Conservation (phyloP, 2,797 vertebrate genomes). For the Manis pentadactyla region DNA sequence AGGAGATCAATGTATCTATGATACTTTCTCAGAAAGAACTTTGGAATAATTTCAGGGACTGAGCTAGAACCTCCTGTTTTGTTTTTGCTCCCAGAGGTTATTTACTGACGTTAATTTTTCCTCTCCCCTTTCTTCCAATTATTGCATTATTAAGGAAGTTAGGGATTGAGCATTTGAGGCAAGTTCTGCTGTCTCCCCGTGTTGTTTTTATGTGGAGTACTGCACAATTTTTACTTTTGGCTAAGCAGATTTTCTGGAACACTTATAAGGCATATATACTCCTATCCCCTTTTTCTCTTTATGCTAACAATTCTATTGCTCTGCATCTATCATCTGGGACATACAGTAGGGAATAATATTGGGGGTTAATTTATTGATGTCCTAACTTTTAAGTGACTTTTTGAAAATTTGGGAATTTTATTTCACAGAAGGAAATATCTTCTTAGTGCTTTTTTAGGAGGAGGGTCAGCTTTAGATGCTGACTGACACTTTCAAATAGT, state of each 20-base stretch:
- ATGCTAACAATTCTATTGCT: background rate
- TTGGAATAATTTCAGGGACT: background rate
- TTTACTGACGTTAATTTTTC: conserved; percentile 37
- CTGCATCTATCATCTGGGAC: background rate
- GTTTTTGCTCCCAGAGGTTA: background rate
- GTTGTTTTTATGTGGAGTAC: conserved; percentile 31
- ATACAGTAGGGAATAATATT: background rate
- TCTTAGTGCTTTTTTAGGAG: conserved; percentile 4
- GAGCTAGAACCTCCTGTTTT: background rate
- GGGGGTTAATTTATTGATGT: background rate
- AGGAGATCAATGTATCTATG: background rate
- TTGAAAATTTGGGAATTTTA: conserved; percentile 36
- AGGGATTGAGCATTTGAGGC: conserved; percentile 40
- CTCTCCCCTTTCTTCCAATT: background rate
- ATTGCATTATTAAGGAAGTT: conserved; percentile 45
- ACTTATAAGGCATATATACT: background rate
- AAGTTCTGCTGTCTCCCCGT: conserved; percentile 49
- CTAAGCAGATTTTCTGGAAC: conserved; percentile 36
- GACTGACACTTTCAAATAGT: conserved; percentile 13
- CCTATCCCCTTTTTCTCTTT: background rate
- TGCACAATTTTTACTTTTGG: conserved; percentile 46
- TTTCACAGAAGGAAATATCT: background rate
- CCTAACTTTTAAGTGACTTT: conserved; percentile 39
- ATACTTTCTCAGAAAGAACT: conserved; percentile 51
- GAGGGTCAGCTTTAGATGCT: conserved; percentile 12